A percentile compares a stretch with the other conserved stretches of the same genome.
phyloP scores from a whole-genome alignment of 2,113 vertebrate genomes.

The Dascyllus trimaculatus region DNA sequence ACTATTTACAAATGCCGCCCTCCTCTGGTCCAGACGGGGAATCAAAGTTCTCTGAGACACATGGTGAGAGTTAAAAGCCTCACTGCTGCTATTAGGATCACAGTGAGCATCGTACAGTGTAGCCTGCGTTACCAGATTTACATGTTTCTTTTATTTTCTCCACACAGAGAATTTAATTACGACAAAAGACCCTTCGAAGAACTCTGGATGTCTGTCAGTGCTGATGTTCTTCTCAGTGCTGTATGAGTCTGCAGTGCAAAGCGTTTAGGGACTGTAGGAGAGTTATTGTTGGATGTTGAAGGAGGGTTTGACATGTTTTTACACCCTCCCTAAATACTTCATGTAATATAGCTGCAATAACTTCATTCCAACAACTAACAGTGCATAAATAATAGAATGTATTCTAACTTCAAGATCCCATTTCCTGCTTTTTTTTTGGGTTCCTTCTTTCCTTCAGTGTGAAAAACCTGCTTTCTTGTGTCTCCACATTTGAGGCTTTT shows the following conservation, averaged over 20 bases:
- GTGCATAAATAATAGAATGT: too few species aligned
- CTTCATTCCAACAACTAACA: too few species aligned
- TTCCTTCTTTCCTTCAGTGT: too few species aligned
- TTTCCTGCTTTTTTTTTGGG: too few species aligned
- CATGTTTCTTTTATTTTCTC: not conserved
- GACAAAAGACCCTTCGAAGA: slow-evolving; percentile 22
- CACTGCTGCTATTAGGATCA: slow-evolving; percentile 29
- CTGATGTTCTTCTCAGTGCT: slow-evolving; percentile 41
- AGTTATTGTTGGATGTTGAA: not conserved
- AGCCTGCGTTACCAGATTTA: slow-evolving; percentile 18
- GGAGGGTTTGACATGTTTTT: not conserved
- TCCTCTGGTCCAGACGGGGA: slow-evolving; percentile 56
- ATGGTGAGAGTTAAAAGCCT: slow-evolving; percentile 5
- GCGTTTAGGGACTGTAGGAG: slow-evolving; percentile 16
- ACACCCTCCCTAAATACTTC: not conserved
- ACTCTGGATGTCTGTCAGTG: slow-evolving; percentile 25
- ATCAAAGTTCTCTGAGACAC: slow-evolving; percentile 25
- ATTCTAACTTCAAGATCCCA: too few species aligned
- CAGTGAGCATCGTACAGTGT: slow-evolving; percentile 55
- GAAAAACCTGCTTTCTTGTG: too few species aligned
- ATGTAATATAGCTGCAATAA: too few species aligned
- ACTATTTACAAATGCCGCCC: slow-evolving; percentile 76
- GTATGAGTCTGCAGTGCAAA: slow-evolving; percentile 49
- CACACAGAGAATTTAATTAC: slow-evolving; percentile 23
- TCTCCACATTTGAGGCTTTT: too few species aligned